phyloP scores from a whole-genome alignment of 1,140 invertebrate genomes.

The Papilio dardanus region DNA sequence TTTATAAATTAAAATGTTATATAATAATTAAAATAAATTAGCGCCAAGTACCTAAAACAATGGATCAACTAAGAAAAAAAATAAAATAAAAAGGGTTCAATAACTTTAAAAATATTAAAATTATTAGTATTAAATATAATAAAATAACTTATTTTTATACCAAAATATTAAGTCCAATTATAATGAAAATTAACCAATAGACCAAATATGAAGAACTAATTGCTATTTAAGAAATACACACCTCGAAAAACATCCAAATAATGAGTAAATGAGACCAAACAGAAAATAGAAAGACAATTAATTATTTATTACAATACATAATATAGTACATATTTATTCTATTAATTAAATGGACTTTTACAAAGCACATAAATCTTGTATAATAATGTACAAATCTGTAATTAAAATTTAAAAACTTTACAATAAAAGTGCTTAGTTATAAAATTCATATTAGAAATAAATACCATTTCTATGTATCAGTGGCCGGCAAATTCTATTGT shows the following conservation, averaged over 20 bases:
- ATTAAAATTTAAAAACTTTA: slow-evolving; percentile 1
- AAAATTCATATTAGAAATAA: background rate
- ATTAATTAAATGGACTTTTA: background rate
- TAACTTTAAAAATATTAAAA: no score
- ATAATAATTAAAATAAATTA: slow-evolving; percentile 41
- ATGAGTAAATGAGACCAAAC: background rate
- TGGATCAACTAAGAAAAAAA: background rate
- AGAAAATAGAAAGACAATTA: background rate
- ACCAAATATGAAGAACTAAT: no score
- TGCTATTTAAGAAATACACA: no score
- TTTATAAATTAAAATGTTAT: slow-evolving; percentile 25
- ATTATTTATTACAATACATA: background rate
- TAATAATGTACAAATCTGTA: background rate
- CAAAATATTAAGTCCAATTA: no score
- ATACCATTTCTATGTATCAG: background rate
- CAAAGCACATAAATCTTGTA: background rate
- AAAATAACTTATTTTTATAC: no score
- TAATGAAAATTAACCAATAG: no score
- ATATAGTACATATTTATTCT: background rate
- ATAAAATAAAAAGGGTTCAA: background rate
- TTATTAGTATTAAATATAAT: no score
- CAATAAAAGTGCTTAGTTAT: background rate
- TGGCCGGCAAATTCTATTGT: slow-evolving; percentile 3
- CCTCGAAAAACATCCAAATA: background rate
- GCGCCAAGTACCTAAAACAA: slow-evolving; percentile 67